Evolutionary conservation across 2,888 invertebrate genomes (phyloP), one percentile per base, ranked within the genome.

Genomic region (Tridacna crocea): DNA sequence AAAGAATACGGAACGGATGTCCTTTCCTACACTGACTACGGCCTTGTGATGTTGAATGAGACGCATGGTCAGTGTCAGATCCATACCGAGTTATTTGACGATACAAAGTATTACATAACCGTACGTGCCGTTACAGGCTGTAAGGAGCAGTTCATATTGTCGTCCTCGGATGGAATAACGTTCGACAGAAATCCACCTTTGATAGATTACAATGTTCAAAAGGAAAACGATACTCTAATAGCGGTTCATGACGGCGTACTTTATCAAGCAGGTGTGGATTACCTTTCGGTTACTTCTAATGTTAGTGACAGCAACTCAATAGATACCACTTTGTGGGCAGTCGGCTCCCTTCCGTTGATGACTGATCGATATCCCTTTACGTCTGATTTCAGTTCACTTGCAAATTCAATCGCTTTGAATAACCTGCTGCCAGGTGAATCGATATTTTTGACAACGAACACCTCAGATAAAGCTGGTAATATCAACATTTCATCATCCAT

Each of bases 91-190:
- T 78, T 89, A 19, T 82, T 80, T 73, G 88, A 91, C 68, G 89
- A 88, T 19, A 79, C 83, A 19, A 88, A 77, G 3, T 89, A 89
- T 51, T 91, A 84, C 66, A 77, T 87, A 24, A 87, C 89, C 2
- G 88, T 91, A 2, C 78, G 91, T 24, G 91, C 91, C 17, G 74
- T 74, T 13, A 90, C 90, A 10, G 91, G 91, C 27, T 91, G 90
- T 72, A 83, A 84, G 48, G 88, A 88, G 19, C 82, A 88, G 26
- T 89, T 85, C 70, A 90, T 90, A 36, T 77, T 89, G 6, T 88
- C 91, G 4, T 83, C 88, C 0, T 91, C 91, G 11, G 88, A 90
- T 75, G 91, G 91, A n/a, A 83, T 90, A 51, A 87, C 80, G 2
- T 60, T 89, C 1, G 91, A 91, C 63, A 83, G 85, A 27, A 81